These are phyloP conservation scores for Itoplectis maculator DNA, from an alignment of 2,888 invertebrate species.

Conservation along the genomic window DNA sequence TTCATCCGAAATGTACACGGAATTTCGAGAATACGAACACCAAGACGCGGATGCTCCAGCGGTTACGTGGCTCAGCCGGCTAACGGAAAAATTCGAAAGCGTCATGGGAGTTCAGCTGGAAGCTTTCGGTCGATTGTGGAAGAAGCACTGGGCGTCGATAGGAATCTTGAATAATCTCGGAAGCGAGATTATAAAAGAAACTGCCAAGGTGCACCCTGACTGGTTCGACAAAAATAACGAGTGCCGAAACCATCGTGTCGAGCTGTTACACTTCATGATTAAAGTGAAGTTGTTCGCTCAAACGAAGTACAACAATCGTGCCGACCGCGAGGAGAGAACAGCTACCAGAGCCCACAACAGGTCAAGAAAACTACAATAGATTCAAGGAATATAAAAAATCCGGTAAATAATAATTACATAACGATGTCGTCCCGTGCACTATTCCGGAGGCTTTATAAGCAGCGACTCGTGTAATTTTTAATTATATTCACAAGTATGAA, in stretches of 20 bases:
- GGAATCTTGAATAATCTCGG: constrained; percentile 11
- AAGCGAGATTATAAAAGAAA: background rate
- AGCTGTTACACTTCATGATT: background rate
- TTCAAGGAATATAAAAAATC: background rate
- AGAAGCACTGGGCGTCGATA: constrained; percentile 9
- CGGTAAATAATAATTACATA: background rate
- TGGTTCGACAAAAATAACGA: constrained; percentile 19
- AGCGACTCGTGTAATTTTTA: background rate
- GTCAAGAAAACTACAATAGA: background rate
- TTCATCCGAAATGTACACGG: constrained; percentile 29
- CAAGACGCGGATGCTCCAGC: constrained; percentile 23
- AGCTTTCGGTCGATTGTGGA: constrained; percentile 4
- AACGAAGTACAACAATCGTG: background rate
- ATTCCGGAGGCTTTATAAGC: background rate
- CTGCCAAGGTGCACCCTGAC: background rate
- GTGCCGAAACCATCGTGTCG: constrained; percentile 21
- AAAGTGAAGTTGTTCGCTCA: background rate
- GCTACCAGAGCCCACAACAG: background rate
- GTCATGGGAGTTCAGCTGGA: constrained; percentile 17
- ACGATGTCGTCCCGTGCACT: background rate
- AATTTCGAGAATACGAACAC: constrained; percentile 30
- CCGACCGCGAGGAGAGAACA: background rate
- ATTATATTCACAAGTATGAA: background rate
- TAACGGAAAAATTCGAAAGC: constrained; percentile 25
- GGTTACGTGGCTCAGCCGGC: constrained; percentile 27